A percentile compares a stretch with the other conserved stretches of the same genome.
phyloP scores from a whole-genome alignment of 2,113 vertebrate species.

The Plecturocebus donacophilus region DNA sequence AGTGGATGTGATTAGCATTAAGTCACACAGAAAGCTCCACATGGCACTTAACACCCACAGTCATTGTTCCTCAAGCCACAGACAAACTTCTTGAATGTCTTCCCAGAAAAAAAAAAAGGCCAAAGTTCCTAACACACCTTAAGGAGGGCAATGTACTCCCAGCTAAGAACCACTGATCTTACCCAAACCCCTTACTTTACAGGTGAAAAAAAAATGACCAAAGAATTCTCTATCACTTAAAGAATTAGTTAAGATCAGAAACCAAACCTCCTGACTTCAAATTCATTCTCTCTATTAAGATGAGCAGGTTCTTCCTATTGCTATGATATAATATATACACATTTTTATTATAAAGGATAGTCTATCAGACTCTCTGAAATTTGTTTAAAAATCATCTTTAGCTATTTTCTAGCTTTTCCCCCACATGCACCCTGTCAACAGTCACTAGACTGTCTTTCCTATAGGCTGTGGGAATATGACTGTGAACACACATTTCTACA shows the following conservation, averaged over 20 bases:
- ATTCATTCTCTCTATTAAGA: neutral
- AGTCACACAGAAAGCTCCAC: neutral
- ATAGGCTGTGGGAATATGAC: neutral
- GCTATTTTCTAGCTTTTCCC: neutral
- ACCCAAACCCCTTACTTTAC: neutral
- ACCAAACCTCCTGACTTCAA: neutral
- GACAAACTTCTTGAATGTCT: neutral
- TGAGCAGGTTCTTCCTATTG: neutral
- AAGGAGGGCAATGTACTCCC: neutral
- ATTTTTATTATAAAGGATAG: neutral
- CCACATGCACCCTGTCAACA: neutral
- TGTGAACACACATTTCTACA: neutral
- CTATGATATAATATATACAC: neutral
- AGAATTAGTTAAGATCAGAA: neutral
- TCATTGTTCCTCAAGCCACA: fast-evolving
- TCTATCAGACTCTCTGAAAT: neutral
- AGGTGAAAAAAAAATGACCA: neutral
- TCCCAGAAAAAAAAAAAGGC: neutral
- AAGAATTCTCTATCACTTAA: neutral
- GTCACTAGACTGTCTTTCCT: neutral
- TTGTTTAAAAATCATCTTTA: neutral
- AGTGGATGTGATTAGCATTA: neutral
- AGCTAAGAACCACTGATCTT: neutral
- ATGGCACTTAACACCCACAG: neutral
- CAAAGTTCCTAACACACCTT: neutral